These are phyloP conservation scores for Zosterops hypoxanthus DNA, from an alignment of 2,113 vertebrate genomes.

Conservation along the genomic window DNA sequence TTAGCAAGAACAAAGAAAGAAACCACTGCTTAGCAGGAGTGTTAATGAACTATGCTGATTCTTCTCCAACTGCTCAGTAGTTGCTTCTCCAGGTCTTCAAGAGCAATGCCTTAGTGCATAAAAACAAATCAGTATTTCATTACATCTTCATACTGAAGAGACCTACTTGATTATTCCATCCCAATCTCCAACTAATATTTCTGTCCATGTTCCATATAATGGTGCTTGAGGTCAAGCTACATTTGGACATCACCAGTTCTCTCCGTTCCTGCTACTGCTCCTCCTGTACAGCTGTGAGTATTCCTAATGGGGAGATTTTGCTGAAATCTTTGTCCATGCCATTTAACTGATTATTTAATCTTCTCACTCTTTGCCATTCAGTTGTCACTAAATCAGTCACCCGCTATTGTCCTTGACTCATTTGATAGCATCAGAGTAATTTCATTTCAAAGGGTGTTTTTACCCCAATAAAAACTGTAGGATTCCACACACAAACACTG, in stretches of 20 bases:
- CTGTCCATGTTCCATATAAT: not conserved
- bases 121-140: not conserved
- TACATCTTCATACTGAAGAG: not conserved
- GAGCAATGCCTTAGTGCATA: not conserved
- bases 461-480: not conserved
- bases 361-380: not conserved
- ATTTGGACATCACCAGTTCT: not conserved
- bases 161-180: not conserved
- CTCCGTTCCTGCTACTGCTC: not conserved
- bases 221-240: not conserved
- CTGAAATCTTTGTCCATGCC: not conserved
- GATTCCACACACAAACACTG: not conserved
- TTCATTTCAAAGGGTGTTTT: not conserved
- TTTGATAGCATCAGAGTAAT: not conserved
- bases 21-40: not conserved
- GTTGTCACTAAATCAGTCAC: not conserved
- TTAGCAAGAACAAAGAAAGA: not conserved
- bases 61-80: not conserved
- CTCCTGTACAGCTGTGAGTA: not conserved
- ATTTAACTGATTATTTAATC: not conserved
- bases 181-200: not conserved
- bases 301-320: not conserved
- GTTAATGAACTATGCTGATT: not conserved
- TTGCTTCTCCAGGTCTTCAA: not conserved
- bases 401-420: not conserved